Conservation (phyloP, 2,888 invertebrate species). For the Spicauda simplicius region DNA sequence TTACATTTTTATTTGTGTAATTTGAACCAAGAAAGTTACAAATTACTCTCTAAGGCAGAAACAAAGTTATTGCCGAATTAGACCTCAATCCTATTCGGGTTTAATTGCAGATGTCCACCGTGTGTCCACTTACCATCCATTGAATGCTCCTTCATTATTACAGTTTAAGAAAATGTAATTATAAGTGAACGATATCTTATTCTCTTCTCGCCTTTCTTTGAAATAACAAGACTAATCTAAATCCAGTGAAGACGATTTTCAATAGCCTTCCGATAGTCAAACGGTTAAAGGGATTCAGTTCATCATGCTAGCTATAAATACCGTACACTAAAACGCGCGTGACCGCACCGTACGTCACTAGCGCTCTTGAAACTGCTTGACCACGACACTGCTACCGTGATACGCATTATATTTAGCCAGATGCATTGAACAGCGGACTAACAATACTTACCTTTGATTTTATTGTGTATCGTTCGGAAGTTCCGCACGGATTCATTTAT, state of each 20-base stretch:
- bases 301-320: constrained; percentile 64
- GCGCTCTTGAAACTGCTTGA: constrained; percentile 74
- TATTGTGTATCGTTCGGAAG: neutral
- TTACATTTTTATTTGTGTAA: too few relatives aligned
- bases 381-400: constrained; percentile 81
- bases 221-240: neutral
- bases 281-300: constrained; percentile 45
- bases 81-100: too few relatives aligned
- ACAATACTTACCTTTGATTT: constrained; percentile 13
- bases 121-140: too few relatives aligned
- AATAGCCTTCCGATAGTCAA: constrained; percentile 46
- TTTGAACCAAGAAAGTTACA: too few relatives aligned
- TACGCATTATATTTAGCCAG: constrained; percentile 75
- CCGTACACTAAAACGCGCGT: constrained; percentile 56
- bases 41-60: too few relatives aligned
- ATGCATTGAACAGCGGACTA: constrained; percentile 52
- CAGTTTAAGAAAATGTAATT: too few relatives aligned
- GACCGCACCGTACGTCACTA: constrained; percentile 69
- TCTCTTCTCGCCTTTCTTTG: neutral
- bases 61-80: too few relatives aligned
- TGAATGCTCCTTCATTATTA: too few relatives aligned
- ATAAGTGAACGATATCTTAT: too few relatives aligned
- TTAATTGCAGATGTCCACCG: too few relatives aligned
- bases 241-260: neutral
- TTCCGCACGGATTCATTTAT: too few relatives aligned